phyloP scores from a whole-genome alignment of 2,797 vertebrate genomes.

The Staurois parvus region DNA sequence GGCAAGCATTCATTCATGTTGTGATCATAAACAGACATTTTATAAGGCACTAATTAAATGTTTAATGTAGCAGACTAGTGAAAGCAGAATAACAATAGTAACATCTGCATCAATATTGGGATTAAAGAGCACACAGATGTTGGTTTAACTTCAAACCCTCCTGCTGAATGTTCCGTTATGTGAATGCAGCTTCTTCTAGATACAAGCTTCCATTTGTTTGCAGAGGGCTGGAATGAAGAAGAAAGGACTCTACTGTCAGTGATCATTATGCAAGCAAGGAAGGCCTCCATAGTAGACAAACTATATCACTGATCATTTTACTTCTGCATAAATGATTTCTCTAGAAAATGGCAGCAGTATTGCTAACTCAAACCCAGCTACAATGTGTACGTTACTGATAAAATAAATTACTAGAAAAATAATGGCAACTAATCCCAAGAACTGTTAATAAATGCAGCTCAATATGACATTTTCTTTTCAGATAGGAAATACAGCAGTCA shows the following conservation, averaged over 20 bases:
- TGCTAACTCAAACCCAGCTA: no score
- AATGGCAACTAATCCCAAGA: no score
- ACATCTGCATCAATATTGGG: conserved; percentile 47
- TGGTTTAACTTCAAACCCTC: conserved; percentile 34
- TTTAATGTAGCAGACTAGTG: conserved; percentile 32
- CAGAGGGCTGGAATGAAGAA: not conserved
- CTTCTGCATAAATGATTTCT: no score
- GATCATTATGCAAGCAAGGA: not conserved
- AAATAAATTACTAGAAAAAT: no score
- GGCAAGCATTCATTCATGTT: conserved; percentile 22
- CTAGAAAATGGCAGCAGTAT: no score
- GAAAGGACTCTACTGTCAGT: not conserved
- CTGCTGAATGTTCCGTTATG: conserved; percentile 2
- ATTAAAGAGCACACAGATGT: conserved; percentile 42
- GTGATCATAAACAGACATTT: conserved; percentile 42
- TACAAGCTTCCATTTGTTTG: conserved; percentile 6
- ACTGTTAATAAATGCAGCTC: no score
- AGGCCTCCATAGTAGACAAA: not conserved
- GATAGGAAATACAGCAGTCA: no score
- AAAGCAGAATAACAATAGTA: conserved; percentile 47
- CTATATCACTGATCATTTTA: no score
- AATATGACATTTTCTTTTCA: no score
- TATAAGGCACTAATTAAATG: conserved; percentile 51
- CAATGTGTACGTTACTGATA: no score
- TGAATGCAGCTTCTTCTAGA: not conserved